Conservation (phyloP, 2,888 invertebrate genomes). For the Pachymerium ferrugineum region DNA sequence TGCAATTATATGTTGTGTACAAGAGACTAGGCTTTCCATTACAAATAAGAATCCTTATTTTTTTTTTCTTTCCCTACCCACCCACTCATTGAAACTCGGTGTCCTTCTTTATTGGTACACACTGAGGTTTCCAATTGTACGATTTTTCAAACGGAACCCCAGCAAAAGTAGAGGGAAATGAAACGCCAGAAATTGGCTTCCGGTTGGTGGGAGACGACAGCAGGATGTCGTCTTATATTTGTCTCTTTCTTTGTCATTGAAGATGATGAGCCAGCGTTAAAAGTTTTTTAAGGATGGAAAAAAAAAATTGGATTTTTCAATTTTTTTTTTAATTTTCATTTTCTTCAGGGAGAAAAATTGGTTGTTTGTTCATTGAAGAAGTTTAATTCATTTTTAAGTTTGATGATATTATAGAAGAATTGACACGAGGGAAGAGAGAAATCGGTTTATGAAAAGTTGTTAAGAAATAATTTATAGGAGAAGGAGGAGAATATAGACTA, state of each 20-base stretch:
- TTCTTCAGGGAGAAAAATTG: too few species aligned
- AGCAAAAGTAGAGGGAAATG: background rate
- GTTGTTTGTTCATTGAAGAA: too few species aligned
- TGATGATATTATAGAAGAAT: background rate
- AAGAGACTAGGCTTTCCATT: too few species aligned
- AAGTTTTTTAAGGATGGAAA: background rate
- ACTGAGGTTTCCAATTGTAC: background rate
- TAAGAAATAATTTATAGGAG: background rate
- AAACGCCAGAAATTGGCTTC: constrained; percentile 25
- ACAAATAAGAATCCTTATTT: too few species aligned
- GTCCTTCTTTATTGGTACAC: background rate
- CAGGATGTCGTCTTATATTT: constrained; percentile 16
- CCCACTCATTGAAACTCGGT: background rate
- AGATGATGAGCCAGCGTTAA: constrained; percentile 23
- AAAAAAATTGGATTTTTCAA: background rate
- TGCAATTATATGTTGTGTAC: too few species aligned
- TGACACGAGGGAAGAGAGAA: too few species aligned
- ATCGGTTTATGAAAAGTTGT: too few species aligned
- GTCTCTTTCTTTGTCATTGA: constrained; percentile 9
- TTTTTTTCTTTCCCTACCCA: too few species aligned
- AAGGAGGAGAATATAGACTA: background rate
- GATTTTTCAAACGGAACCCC: background rate
- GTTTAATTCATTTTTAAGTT: background rate
- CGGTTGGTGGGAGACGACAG: constrained; percentile 22
- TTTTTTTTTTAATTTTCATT: background rate